phyloP scores from a whole-genome alignment of 2,888 invertebrate genomes.

The Cylindroiulus punctatus region DNA sequence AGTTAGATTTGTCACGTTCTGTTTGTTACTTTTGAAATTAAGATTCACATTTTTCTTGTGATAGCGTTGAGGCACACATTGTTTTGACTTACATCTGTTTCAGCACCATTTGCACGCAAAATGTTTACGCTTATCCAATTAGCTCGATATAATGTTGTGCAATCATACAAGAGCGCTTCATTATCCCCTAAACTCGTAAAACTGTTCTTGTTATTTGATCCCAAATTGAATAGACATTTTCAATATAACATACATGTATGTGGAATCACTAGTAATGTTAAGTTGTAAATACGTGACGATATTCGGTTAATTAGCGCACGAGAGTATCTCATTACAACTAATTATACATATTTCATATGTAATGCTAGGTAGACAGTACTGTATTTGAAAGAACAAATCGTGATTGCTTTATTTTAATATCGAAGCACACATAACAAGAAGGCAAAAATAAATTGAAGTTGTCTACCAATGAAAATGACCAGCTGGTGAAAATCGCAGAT shows the following conservation, averaged over 20 bases:
- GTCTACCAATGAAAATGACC: no score
- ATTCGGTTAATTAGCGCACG: neutral
- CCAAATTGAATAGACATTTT: neutral
- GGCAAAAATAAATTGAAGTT: no score
- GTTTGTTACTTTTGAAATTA: no score
- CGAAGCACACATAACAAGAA: no score
- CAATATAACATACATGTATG: neutral
- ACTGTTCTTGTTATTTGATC: neutral
- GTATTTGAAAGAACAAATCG: no score
- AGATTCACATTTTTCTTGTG: neutral
- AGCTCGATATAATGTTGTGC: neutral
- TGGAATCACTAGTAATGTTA: neutral
- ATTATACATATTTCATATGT: no score
- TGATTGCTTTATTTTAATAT: no score
- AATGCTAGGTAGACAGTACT: no score
- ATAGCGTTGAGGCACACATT: neutral
- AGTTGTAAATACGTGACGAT: neutral
- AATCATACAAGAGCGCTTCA: neutral
- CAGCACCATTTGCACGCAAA: neutral
- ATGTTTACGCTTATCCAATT: neutral
- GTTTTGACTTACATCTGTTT: neutral
- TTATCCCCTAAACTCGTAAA: neutral
- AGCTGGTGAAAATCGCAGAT: no score
- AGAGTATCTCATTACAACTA: neutral
- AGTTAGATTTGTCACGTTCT: no score